Conservation (phyloP, 2,797 vertebrate species). For the Thalassophryne amazonica region DNA sequence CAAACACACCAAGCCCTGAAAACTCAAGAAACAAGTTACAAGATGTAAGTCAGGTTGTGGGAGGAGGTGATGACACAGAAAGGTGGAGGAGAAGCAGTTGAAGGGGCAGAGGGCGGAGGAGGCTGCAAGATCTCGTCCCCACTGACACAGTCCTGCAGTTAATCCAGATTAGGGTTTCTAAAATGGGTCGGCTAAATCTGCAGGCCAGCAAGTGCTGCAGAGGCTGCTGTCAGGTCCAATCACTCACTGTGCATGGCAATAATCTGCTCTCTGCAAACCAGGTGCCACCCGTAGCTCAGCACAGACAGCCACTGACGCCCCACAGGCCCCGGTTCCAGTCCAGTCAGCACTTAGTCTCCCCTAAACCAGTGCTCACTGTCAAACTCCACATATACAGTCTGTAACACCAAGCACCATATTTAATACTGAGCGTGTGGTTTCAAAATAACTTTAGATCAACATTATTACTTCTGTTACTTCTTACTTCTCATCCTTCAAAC, state of each 20-base stretch:
- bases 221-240: conserved; percentile 81
- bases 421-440: neutral
- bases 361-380: neutral
- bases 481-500: too few species aligned
- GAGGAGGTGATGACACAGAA: neutral
- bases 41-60: neutral
- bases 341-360: conserved; percentile 16
- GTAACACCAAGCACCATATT: neutral
- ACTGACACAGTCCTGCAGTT: conserved; percentile 78
- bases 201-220: conserved; percentile 78
- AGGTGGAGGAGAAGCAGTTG: conserved; percentile 38
- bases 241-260: conserved; percentile 60
- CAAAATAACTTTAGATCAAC: neutral
- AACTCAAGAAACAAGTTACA: neutral
- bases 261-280: conserved; percentile 59
- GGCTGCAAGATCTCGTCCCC: conserved; percentile 57
- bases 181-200: conserved; percentile 82
- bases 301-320: conserved; percentile 15
- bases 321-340: neutral
- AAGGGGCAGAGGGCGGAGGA: conserved; percentile 51
- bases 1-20: neutral
- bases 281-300: conserved; percentile 58
- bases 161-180: conserved; percentile 85
- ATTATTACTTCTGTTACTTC: too few species aligned
- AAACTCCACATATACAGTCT: neutral